These are phyloP conservation scores for Eupelmus urozonus DNA, from an alignment of 2,888 invertebrate genomes.

Conservation along the genomic window DNA sequence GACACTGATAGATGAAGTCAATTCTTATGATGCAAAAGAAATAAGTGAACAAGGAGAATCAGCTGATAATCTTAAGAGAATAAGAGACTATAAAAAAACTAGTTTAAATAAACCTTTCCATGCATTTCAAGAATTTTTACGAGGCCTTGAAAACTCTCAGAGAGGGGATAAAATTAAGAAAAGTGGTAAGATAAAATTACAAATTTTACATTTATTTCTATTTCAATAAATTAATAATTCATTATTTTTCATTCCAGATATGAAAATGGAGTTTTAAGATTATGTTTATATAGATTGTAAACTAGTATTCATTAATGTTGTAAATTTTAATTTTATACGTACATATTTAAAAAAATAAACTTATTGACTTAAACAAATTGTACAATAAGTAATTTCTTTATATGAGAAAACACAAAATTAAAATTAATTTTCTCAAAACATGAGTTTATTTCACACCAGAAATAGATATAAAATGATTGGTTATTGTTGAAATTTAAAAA, in stretches of 20 bases:
- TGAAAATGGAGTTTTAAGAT: constrained; percentile 66
- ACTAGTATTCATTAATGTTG: neutral
- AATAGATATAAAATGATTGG: neutral
- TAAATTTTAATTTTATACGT: constrained; percentile 19
- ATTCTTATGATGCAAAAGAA: constrained; percentile 80
- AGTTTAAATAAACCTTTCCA: constrained; percentile 83
- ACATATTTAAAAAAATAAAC: constrained; percentile 10
- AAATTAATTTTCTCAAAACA: constrained; percentile 8
- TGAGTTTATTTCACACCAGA: neutral
- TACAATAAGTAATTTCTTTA: neutral
- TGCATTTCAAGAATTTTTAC: constrained; percentile 86
- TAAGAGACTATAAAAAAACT: constrained; percentile 88
- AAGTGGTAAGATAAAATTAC: constrained; percentile 63
- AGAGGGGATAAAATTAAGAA: constrained; percentile 66
- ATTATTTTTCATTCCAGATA: constrained; percentile 64
- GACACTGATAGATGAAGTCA: constrained; percentile 83
- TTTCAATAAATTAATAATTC: constrained; percentile 1
- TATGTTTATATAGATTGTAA: neutral
- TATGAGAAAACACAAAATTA: neutral
- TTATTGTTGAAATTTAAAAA: constrained; percentile 9
- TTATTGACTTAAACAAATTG: neutral
- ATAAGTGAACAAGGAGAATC: constrained; percentile 77
- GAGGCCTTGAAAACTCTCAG: constrained; percentile 79
- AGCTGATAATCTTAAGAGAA: constrained; percentile 71
- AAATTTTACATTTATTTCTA: neutral